Evolutionary conservation across 2,797 vertebrate species (phyloP), one percentile per base, ranked within the genome.

Genomic region (Pampus argenteus): DNA sequence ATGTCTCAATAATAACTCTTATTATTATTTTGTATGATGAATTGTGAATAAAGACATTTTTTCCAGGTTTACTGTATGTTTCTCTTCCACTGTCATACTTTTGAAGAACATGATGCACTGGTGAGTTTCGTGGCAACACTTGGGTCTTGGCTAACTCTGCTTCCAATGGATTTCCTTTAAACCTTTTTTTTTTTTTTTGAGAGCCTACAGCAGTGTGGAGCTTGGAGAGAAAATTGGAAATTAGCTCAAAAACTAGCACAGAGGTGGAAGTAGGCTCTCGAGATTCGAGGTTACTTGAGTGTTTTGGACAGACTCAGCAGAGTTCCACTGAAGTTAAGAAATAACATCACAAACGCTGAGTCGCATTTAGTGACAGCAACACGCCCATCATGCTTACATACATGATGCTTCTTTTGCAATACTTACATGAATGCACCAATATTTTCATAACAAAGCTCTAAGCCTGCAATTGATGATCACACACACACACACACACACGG

Each of bases 11-110:
- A n/a, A n/a, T n/a, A n/a, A n/a, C n/a, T n/a, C n/a, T n/a, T n/a
- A n/a, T n/a, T n/a, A n/a, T n/a, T n/a, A n/a, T n/a, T 74, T 13
- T 59, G 26, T 61, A 60, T 31, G 31, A 66, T 75, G 44, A 26
- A 45, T 13, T 77, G 22, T 76, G 76, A 83, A 88, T 82, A 81
- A 82, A 86, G 5, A 28, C 22, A 50, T 71, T 65, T 44, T 31
- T 45, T 2, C 5, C 63, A 74, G 5, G 9, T 45, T 1, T 7
- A 5, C 25, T 13, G 0, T 38, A 9, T 18, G 49, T 40, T 25
- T 50, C 3, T 48, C 6, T 22, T 17, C 18, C 3, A 6, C 23
- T 28, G 36, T 6, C 2, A 18, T 10, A 15, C 29, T 60, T 55
- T 61, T 18, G 9, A 49, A 31, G 23, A 61, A 42, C 17, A 8